Percentiles rank a stretch among this genome's conserved stretches.
Evolutionary conservation across 2,797 vertebrate species (phyloP).

Genomic region (Phrynocephalus guinanensis): DNA sequence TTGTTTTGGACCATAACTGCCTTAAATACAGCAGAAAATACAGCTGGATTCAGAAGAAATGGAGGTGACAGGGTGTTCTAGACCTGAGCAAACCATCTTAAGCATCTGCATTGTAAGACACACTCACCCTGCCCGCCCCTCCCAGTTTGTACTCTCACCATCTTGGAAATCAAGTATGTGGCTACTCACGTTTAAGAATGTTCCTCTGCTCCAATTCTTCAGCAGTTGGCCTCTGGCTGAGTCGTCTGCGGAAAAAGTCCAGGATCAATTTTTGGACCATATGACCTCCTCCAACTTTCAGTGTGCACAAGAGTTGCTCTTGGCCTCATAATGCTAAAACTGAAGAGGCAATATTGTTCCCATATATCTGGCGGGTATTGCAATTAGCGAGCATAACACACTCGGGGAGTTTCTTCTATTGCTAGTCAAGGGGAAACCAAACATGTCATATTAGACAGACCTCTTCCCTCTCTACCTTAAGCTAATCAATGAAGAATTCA

Average conservation of each 20-base stretch:
- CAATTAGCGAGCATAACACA: conserved; percentile 52
- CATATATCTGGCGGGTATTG: conserved; percentile 50
- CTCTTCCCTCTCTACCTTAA: conserved; percentile 63
- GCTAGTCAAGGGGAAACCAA: conserved; percentile 63
- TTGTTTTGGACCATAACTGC: background rate
- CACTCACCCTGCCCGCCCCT: too few species aligned
- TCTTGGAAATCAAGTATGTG: conserved; percentile 7
- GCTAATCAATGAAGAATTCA: conserved; percentile 64
- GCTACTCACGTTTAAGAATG: conserved; percentile 96
- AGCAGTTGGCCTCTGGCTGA: conserved; percentile 97
- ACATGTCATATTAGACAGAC: conserved; percentile 62
- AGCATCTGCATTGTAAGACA: background rate
- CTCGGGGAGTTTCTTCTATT: conserved; percentile 70
- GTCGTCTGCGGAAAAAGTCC: conserved; percentile 87
- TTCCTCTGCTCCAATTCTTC: conserved; percentile 98
- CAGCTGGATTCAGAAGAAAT: background rate
- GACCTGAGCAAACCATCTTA: background rate
- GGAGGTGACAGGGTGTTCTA: background rate
- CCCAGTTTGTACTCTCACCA: too few species aligned
- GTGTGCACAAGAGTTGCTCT: conserved; percentile 52
- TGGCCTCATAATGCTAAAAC: conserved; percentile 50
- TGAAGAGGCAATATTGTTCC: conserved; percentile 53
- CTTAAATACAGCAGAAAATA: background rate
- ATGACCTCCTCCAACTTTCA: conserved; percentile 68
- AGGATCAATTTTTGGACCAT: conserved; percentile 85